Evolutionary conservation across 2,113 vertebrate genomes (phyloP), one percentile per base, ranked within the genome.

Genomic region (Ciconia maguari): DNA sequence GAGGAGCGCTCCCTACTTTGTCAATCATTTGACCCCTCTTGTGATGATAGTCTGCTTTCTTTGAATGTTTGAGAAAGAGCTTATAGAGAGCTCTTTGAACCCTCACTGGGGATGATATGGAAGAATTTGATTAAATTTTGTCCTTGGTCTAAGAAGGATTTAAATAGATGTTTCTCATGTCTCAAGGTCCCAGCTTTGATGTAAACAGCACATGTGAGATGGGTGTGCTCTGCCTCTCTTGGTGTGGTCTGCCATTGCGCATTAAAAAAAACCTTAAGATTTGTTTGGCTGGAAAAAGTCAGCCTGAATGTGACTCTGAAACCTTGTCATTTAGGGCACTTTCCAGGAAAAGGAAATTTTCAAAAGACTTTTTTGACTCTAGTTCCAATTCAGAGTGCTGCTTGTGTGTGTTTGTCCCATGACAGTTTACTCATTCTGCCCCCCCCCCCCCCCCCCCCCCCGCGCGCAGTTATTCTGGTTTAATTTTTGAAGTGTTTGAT

Each of bases 41-140:
- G 27, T 61, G 82, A 41, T 83, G 49, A 52, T 10, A 57, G 44
- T 36, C 42, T 60, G 25, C 57, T 61, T 76, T 21, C 86, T 93
- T 84, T 74, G 70, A 49, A 7, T 62, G 66, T 78, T 83, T 89
- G 91, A 87, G 46, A 25, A 86, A 62, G 41, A 74, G 72, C 88
- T 94, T 74, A 51, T 13, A 30, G 62, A 52, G 62, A 62, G 29
- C 52, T 3, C 24, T 95, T 90, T 48, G 18, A 49, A 16, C 10
- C 13, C 77, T 71, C 4, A 0, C 89, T 61, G 74, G 22, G 48
- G 61, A 76, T 48, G 69, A 64, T 32, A 48, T 1, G 12, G 74
- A 72, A 69, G 52, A 71, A 79, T 52, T 82, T 61, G 74, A 96
- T 82, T 96, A 82, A 41, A 72, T 91, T 69, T 77, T 85, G 90